Evolutionary conservation across 92 coral and sea anemone genomes (phyloP), one percentile per base, ranked within the genome.

Genomic region (Parazoanthus darwini): DNA sequence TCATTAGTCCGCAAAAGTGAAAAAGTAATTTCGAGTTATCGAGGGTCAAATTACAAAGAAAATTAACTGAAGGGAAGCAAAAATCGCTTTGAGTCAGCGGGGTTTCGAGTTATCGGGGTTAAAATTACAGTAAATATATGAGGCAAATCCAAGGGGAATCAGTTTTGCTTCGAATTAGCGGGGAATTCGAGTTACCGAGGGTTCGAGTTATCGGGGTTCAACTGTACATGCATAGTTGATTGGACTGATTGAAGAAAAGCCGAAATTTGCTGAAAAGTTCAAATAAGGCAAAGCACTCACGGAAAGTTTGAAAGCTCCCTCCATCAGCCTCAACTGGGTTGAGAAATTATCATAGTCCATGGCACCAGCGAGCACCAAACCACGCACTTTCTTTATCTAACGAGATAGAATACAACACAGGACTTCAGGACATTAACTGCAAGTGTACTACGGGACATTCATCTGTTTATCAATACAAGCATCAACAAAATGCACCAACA

Each of bases 271-370:
- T 33, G 42, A 39, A 35, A 6, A n/a, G 5, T 74, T 48, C n/a
- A 46, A 74, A 29, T 6, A 20, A 86, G 5, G 10, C 8, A 25
- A 58, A 59, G 70, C 75, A 92, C 99, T 92, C 76, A 97, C 99
- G 76, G 98, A 94, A 6, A 97, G 91, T 90, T 97, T 95, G 93
- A 97, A 94, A 39, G 98, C 98, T 77, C 99, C 98, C 87, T 97
- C 99, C 93, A 95, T 90, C 22, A 93, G 92, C 75, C 92, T 94
- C 7, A 97, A 87, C 63, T 90, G 86, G 13, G 92, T 80, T 7
- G 91, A 29, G 43, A 97, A 94, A 74, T 84, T 90, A 36, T 95
- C 98, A 14, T 90, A 92, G 26, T 97, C 99, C 92, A 97, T 1
- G 2, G 94, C 96, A 10, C 99, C 96, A n/a, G 93, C 99, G 10